Base-by-base conservation (phyloP, 2,888 invertebrate genomes). In the Ecdyonurus torrentis region DNA sequence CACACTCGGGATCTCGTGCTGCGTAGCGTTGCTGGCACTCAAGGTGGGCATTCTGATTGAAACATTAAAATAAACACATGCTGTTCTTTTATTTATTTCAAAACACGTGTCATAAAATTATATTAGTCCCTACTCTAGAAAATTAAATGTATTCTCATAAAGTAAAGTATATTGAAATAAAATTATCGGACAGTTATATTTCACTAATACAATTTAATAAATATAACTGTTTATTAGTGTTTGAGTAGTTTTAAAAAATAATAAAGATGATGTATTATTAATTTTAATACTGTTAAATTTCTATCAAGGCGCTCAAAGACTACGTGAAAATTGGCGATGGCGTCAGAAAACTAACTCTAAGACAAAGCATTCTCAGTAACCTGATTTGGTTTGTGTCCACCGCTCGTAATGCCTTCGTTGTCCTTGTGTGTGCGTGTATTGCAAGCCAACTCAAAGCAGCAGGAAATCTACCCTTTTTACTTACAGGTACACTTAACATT, bases 341-440 rank as follows among this genome's bases (percentile, higher is more conserved):
- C 58, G 23, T 50, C 10, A 63, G 59, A 23, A 52, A 59, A 22
- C 52, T 59, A 19, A 63, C 52, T 24, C 23, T 50, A n/a, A n/a
- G 55, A 10, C 70, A 73, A 20, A 68, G 72, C 22, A 67, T 74
- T 19, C 61, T 79, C 1, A 78, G 77, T 67, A 79, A 76, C 66
- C 66, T 74, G 19, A 68, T 85, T 10, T 86, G 86, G 84, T 79
- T 85, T 64, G 66, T 79, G 1, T 84, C 84, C 1, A 84, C 86
- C 0, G 80, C 82, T 0, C 78, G 87, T 66, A 88, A 88, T 71
- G 87, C 87, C 0, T 76, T 86, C 1, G 81, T 86, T 0, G 87
- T 88, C 0, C 74, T 87, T 0, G 64, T 81, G 0, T 83, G 83
- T 58, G 78, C 84, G 0, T 70, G 79, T 0, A 67, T 81, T 2